Base-by-base conservation (phyloP, 2,888 invertebrate genomes). In the Artemia sinica region DNA sequence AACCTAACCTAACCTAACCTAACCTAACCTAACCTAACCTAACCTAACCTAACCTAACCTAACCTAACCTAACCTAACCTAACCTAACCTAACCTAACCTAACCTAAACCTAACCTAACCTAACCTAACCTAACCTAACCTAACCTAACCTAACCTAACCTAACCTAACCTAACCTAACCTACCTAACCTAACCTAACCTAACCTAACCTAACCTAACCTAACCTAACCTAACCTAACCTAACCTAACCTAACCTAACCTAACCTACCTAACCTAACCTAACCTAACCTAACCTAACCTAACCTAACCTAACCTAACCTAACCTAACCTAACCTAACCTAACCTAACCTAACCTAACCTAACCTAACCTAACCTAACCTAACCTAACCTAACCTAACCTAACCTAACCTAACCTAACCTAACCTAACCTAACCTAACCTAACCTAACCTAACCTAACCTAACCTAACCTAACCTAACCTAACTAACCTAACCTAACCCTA, bases 311-410 rank as follows among this genome's bases (percentile, higher is more conserved):
- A 73, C 73, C 73, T 70, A 72, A 74, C 72, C 73, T 69, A 74
- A 74, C 73, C 74, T 70, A 74, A 74, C 73, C 73, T 71, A 73
- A 73, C 73, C 73, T 71, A 73, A 73, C 73, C 73, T 65, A 13
- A 65, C 69, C 68, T 65, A 66, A 68, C 63, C 71, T 72, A 72
- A 72, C 72, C 73, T 72, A 70, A 72, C 72, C 73, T 72, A 68
- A 72, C 73, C 71, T 72, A 70, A 72, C 72, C 72, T 71, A 68
- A 72, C 72, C 73, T 69, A 71, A 28, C 28, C 28, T 28, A 72
- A 28, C 28, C 28, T 28, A 28, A 28, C 28, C 28, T 28, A 28
- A 28, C 73, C 73, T 69, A 73, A 71, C 73, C 73, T 72, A 73
- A 72, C 73, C 72, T 72, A 72, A 73, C 72, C 72, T 71, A 71